Evolutionary conservation across 2,888 invertebrate genomes (phyloP).

Genomic region (Drosophila formosana): DNA sequence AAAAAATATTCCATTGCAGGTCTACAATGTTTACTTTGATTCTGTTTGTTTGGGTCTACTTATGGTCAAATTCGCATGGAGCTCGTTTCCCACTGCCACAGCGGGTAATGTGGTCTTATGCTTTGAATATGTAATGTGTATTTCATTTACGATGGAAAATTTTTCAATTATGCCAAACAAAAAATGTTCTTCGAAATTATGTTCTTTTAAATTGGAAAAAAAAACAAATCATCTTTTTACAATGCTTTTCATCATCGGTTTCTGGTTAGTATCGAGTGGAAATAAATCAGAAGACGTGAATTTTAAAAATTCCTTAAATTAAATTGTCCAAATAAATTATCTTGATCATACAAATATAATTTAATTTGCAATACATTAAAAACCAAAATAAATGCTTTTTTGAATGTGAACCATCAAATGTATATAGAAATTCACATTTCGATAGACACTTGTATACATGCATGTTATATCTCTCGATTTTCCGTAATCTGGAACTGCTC

Average conservation of each 20-base stretch:
- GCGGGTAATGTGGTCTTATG: conserved; percentile 18
- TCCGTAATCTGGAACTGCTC: conserved; percentile 8
- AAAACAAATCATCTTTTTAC: background rate
- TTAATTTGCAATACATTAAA: too few species aligned
- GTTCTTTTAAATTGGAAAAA: background rate
- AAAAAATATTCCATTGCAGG: conserved; percentile 59
- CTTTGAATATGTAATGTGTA: conserved; percentile 6
- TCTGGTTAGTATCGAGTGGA: background rate
- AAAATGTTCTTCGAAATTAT: background rate
- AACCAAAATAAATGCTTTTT: background rate
- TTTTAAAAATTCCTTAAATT: background rate
- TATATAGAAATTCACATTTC: background rate
- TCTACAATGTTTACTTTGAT: conserved; percentile 18
- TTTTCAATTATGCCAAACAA: background rate
- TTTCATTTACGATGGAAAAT: conserved; percentile 1
- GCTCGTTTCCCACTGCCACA: background rate
- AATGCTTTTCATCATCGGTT: background rate
- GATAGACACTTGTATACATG: background rate
- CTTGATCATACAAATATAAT: too few species aligned
- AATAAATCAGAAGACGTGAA: background rate
- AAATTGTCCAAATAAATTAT: background rate
- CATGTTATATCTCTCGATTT: background rate
- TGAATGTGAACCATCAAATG: background rate
- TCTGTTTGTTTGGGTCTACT: conserved; percentile 15
- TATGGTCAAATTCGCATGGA: conserved; percentile 4